Base-by-base conservation (phyloP, 1,140 invertebrate genomes). In the Leptinotarsa texana region DNA sequence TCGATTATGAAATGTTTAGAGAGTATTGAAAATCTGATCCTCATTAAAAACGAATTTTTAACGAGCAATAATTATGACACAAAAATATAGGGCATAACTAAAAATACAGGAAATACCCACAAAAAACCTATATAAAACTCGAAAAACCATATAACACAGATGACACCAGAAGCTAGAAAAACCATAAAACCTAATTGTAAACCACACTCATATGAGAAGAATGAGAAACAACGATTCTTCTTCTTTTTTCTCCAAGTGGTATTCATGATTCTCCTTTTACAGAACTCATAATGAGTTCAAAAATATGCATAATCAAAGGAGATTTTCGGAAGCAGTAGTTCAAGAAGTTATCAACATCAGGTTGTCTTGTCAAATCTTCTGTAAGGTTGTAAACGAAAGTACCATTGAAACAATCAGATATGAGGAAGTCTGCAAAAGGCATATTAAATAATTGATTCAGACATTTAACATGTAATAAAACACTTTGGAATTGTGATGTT, bases 401-500 rank as follows among this genome's bases (percentile, higher is more conserved):
- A 1, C 93, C 93, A 85, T 93, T 91, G 77, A 88, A 93, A 66
- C 90, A 86, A 78, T 89, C 87, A 63, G 86, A 87, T 81, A 91
- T 86, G 51, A 85, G 83, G 49, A 87, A 87, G 79, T 84, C 82
- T 72, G 85, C 76, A 78, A 89, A 90, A 0, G 90, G 90, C 75
- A 84, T 85, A 24, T 86, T 82, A n/a, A 93, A 85, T 24, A 94
- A 79, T 1, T 84, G 84, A 86, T 94, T 94, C 18, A 95, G 85
- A 74, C 89, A 85, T 76, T 89, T 89, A 1, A 89, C 81, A 68
- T 92, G 88, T 61, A 86, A 88, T 22, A 93, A 82, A 78, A 90
- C 90, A 83, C 87, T 89, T 83, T 95, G 93, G 85, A 94, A 92
- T 82, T 93, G 89, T 1, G 91, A 88, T 83, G 92, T 93, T n/a